Base-by-base conservation (phyloP, 2,888 invertebrate species). In the Mythimna vitellina region DNA sequence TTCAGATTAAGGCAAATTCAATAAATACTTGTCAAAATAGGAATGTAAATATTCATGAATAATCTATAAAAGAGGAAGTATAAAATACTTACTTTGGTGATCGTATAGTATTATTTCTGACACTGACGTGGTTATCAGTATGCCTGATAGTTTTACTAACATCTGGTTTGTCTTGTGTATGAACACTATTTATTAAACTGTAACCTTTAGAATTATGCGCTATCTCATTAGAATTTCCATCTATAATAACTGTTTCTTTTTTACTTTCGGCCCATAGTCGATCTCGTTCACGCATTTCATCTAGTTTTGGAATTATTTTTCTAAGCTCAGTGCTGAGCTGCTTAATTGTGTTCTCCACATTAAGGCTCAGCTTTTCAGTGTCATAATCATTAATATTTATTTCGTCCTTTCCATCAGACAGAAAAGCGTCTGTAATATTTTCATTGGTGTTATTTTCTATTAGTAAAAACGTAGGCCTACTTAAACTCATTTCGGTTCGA, bases 361-460 rank as follows among this genome's bases (percentile, higher is more conserved):
- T 94, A 83, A 93, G 91, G 80, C 92, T 94, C 71, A 95, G 85
- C 69, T 92, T 92, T 82, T 95, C 94, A 2, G 94, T 91, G 61
- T 96, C 93, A 70, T 94, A 95, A 73, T 95, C 94, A 78, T 91
- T 91, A 76, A 95, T 87, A 85, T 92, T 93, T 70, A 97, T 95
- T 89, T 96, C 96, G 81, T 97, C 97, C 84, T 96, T 96, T 32
- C 96, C 97, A 79, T 96, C 96, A 8, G 97, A 97, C 65, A 97
- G 90, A 86, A 96, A 96, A 1, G 97, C 97, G 84, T 97, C 97
- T 38, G 94, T 91, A 87, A 97, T 96, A 89, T 96, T 96, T 80
- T 89, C 90, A 78, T 93, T 93, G 20, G 88, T 86, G 78, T 91
- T 92, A 88, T 91, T 93, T 81, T 95, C 94, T 88, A 96, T 88